Base-by-base conservation (phyloP, 1,140 invertebrate species). In the Diachasma alloeum region DNA sequence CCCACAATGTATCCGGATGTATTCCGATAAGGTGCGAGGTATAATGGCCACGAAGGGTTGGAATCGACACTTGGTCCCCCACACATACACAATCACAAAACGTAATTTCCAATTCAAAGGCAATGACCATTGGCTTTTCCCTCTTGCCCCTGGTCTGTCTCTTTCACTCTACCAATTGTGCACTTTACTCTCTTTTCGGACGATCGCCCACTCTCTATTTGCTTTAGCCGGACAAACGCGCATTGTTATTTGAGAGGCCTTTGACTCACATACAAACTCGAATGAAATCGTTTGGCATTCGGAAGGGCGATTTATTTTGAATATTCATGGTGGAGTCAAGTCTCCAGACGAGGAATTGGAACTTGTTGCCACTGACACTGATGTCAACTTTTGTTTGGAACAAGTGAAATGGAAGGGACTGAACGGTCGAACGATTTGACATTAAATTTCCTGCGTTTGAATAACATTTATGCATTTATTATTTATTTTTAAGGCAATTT, bases 321-420 rank as follows among this genome's bases (percentile, higher is more conserved):
- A 88, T 88, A 88, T 88, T 88, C 87, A 88, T 87, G 82, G 82
- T 80, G 79, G 79, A 80, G 59, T 63, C 2, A 81, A 81, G 80
- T 80, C 79, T 80, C 24, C 59, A 63, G 59, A 82, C 81, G 83
- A 78, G 81, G 84, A 88, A 87, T 88, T 86, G 83, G 87, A 88
- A 87, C 19, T 89, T 88, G 87, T 88, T 89, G 87, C 86, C 84
- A 89, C 86, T 89, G 87, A 88, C 87, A 89, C 86, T 89, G 87
- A 88, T 85, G 86, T 86, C 85, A 85, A 88, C 85, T 86, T 88
- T 89, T 88, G 87, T 89, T 84, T 87, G 53, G 4, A 9, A 59
- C 19, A 59, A 59, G 53, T 59, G 8, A 22, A 59, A 59, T n/a
- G 19, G 17, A 59, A 59, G n/a, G n/a, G n/a, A 59, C n/a, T 11